A percentile compares a stretch with the other conserved stretches of the same genome.
phyloP scores from a whole-genome alignment of 1,140 invertebrate genomes.

The Dermatophagoides farinae region DNA sequence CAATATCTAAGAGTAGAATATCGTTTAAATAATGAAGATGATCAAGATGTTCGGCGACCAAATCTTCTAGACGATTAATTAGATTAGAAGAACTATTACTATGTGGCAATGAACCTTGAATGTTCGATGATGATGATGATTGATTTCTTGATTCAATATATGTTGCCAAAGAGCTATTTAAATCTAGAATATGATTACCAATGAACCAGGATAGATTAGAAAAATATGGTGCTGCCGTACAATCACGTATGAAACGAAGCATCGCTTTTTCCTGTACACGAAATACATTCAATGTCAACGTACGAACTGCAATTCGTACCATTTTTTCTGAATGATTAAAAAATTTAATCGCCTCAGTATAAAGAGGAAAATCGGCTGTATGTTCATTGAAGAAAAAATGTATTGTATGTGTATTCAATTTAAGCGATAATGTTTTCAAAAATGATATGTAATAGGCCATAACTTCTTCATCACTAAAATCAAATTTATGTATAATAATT shows the following conservation, averaged over 20 bases:
- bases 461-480: conserved; percentile 96
- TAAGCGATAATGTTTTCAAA: conserved; percentile 88
- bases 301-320: conserved; percentile 94
- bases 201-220: conserved; percentile 99
- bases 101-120: conserved; percentile 21
- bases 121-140: conserved; percentile 4
- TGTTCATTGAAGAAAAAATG: conserved; percentile 99
- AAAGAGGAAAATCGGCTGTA: conserved; percentile 95
- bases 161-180: conserved; percentile 40
- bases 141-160: background rate
- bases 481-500: conserved; percentile 98
- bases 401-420: conserved; percentile 94
- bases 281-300: conserved; percentile 91
- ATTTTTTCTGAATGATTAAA: conserved; percentile 97
- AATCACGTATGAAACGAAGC: conserved; percentile 81
- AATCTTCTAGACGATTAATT: conserved; percentile 62
- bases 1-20: conserved; percentile 74
- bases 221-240: conserved; percentile 90
- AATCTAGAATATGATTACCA: conserved; percentile 86
- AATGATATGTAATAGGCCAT: conserved; percentile 99
- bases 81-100: conserved; percentile 64
- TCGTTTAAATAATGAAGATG: conserved; percentile 96
- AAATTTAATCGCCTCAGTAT: conserved; percentile 97
- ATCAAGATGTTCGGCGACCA: conserved; percentile 92
- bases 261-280: conserved; percentile 76